Evolutionary conservation across 2,113 vertebrate genomes (phyloP).

Genomic region (Grus americana): DNA sequence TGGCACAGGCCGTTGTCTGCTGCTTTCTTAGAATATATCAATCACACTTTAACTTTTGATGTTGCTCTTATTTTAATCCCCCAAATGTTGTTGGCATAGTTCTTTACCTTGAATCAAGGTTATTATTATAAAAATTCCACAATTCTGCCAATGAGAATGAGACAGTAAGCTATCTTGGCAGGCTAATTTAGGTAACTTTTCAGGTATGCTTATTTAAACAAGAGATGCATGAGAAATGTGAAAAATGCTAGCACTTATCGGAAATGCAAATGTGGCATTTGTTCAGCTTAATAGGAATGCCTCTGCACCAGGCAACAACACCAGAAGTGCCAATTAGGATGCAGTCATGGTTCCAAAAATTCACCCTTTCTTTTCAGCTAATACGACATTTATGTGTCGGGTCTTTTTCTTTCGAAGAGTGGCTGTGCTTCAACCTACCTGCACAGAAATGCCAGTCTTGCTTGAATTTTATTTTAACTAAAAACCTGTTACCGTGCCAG

Average conservation of each 20-base stretch:
- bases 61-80: slow-evolving; percentile 27
- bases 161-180: slow-evolving; percentile 13
- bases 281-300: slow-evolving; percentile 75
- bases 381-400: slow-evolving; percentile 61
- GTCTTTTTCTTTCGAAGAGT: not conserved
- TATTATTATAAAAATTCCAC: slow-evolving; percentile 20
- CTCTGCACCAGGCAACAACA: slow-evolving; percentile 69
- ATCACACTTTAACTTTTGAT: slow-evolving; percentile 1
- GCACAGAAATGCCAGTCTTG: slow-evolving; percentile 52
- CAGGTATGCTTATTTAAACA: slow-evolving; percentile 58
- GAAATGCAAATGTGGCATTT: slow-evolving; percentile 86
- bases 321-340: slow-evolving; percentile 76
- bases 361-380: slow-evolving; percentile 72
- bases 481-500: slow-evolving; percentile 64
- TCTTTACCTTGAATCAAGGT: slow-evolving; percentile 57
- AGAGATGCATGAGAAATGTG: slow-evolving; percentile 52
- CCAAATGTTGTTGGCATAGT: not conserved
- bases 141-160: slow-evolving; percentile 11
- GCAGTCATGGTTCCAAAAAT: slow-evolving; percentile 66
- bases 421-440: slow-evolving; percentile 58
- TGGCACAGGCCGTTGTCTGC: slow-evolving; percentile 6
- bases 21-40: slow-evolving; percentile 1
- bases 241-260: slow-evolving; percentile 72
- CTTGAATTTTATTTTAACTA: slow-evolving; percentile 67
- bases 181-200: slow-evolving; percentile 65